Evolutionary conservation across 2,797 vertebrate species (phyloP).

Genomic region (Melanotaenia boesemani): DNA sequence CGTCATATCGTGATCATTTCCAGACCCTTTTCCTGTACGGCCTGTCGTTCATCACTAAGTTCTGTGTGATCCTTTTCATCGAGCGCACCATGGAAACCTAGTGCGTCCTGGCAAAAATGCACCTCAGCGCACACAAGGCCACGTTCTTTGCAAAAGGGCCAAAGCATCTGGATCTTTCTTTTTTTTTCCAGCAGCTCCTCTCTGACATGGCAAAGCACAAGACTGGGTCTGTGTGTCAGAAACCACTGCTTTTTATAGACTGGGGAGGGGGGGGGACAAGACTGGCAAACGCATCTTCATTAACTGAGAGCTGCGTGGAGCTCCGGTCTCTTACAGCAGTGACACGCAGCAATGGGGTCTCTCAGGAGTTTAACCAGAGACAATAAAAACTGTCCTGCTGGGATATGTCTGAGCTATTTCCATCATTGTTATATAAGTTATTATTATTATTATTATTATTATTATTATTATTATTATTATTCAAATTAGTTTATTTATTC

Average conservation of each 20-base stretch:
- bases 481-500: no score
- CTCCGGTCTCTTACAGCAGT: slow-evolving; percentile 56
- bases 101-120: slow-evolving; percentile 86
- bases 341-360: slow-evolving; percentile 58
- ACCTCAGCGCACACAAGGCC: slow-evolving; percentile 87
- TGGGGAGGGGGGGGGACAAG: slow-evolving; percentile 68
- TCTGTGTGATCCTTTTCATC: slow-evolving; percentile 85
- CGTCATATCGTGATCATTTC: slow-evolving; percentile 73
- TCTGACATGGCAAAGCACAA: slow-evolving; percentile 79
- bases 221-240: slow-evolving; percentile 82
- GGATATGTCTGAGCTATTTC: slow-evolving; percentile 31
- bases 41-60: slow-evolving; percentile 81
- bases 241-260: slow-evolving; percentile 87
- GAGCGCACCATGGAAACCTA: slow-evolving; percentile 85
- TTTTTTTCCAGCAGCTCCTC: slow-evolving; percentile 71
- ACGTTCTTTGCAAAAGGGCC: slow-evolving; percentile 81
- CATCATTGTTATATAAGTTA: slow-evolving; percentile 5
- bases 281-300: slow-evolving; percentile 82
- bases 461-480: not conserved
- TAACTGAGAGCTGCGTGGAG: slow-evolving; percentile 73
- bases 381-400: slow-evolving; percentile 37
- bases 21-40: slow-evolving; percentile 79
- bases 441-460: slow-evolving; percentile 9
- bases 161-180: slow-evolving; percentile 84
- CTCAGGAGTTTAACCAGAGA: slow-evolving; percentile 44